Base-by-base conservation (phyloP, 2,888 invertebrate genomes). In the Meteorus cinctellus region DNA sequence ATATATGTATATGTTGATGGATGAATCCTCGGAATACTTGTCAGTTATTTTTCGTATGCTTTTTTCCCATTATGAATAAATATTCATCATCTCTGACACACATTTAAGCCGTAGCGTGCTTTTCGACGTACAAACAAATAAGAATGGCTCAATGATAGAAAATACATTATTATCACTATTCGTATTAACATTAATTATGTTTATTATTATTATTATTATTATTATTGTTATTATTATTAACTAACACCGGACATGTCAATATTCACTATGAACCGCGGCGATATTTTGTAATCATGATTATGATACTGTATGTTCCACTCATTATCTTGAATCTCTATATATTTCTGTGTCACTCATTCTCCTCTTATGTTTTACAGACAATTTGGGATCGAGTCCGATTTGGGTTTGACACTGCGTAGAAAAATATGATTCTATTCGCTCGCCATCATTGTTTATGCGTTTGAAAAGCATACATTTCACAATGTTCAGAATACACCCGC, bases 381-480 rank as follows among this genome's bases (percentile, higher is more conserved):
- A 55, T 55, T 6, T 19, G 19, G 19, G 6, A 62, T 31, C 5
- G 31, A 62, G 16, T 31, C 27, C 16, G 31, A 62, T 31, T 31
- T n/a, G 19, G 10, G 10, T 80, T 83, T 82, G 85, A 87, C 82
- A 84, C 79, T 85, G 84, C 84, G 84, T 87, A 87, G 85, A 87
- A 87, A 87, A 87, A 87, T 87, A 87, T 84, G 83, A 72, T 84
- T 83, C 72, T 85, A 83, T 82, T 81, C 82, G 72, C 80, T 78
- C 74, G 72, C 68, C 73, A 79, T 79, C 14, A 16, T 29, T 24
- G 2, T 24, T 55, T 69, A 19, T 48, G 36, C 36, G 19, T 16
- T 27, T n/a, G 14, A 31, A 62, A 29, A 10, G 29, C 62, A 62
- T 12, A 27, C 27, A 29, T 51, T 51, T 51, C 16, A 16, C 27